A percentile compares a stretch with the other conserved stretches of the same genome.
Evolutionary conservation across 2,797 vertebrate genomes (phyloP).

Genomic region (Pelodytes ibericus): DNA sequence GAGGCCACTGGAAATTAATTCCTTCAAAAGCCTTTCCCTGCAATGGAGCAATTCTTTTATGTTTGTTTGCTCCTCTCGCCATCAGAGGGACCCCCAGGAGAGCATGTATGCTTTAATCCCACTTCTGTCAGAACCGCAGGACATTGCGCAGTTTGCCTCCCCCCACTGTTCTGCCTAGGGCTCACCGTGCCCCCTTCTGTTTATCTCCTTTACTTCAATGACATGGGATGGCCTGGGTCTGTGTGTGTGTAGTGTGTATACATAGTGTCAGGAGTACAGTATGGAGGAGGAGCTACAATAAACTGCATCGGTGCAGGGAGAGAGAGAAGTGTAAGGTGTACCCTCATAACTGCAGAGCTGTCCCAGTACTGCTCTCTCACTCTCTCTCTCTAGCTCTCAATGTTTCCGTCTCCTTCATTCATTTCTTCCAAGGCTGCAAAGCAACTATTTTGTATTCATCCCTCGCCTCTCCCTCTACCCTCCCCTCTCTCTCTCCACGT

Average conservation of each 20-base stretch:
- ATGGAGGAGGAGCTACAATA: conserved; percentile 32
- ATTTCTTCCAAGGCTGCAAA: conserved; percentile 10
- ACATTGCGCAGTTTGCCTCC: no score
- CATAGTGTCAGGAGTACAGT: conserved; percentile 5
- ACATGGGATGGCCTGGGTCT: not conserved
- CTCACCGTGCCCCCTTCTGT: no score
- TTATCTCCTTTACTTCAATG: not conserved
- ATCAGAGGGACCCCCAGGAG: no score
- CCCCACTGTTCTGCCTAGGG: not conserved
- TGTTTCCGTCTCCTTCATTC: not conserved
- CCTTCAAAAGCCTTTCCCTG: no score
- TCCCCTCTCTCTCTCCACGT: conserved; percentile 3
- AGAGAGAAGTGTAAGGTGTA: conserved; percentile 20
- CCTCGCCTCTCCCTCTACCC: not conserved
- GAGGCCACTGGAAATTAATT: no score
- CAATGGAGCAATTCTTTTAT: no score
- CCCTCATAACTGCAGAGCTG: conserved; percentile 55
- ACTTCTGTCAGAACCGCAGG: no score
- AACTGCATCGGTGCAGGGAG: conserved; percentile 48
- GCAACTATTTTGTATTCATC: conserved; percentile 12
- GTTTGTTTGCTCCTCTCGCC: no score
- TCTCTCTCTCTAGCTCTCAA: conserved; percentile 1
- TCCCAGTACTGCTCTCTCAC: conserved; percentile 42
- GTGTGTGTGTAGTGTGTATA: conserved; percentile 32
- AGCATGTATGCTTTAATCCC: no score